phyloP scores from a whole-genome alignment of 2,113 vertebrate genomes.

The Neodontobutis hainanensis region DNA sequence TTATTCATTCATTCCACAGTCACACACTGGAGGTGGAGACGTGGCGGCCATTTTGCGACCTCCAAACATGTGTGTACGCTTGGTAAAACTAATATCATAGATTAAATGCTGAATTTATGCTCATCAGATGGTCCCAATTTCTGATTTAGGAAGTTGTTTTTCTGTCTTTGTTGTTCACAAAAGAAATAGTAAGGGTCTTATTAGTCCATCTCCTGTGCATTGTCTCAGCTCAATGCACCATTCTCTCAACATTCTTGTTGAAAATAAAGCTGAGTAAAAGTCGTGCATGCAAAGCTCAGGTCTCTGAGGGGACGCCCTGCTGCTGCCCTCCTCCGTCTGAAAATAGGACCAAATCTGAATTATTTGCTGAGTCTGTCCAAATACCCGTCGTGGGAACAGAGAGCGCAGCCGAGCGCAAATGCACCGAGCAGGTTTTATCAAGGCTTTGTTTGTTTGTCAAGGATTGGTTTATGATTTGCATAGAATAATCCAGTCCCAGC shows the following conservation, averaged over 20 bases:
- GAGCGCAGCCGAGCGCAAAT: conserved; percentile 7
- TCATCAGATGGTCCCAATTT: too few species aligned
- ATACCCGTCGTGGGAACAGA: conserved; percentile 11
- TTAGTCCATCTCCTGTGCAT: too few species aligned
- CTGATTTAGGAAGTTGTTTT: too few species aligned
- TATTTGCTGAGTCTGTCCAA: conserved; percentile 18
- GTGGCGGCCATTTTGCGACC: too few species aligned
- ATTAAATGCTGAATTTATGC: too few species aligned
- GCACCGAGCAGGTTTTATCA: conserved; percentile 3
- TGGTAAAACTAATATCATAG: too few species aligned
- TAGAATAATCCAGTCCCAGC: conserved; percentile 4
- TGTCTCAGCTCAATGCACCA: not conserved
- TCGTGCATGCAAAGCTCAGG: not conserved
- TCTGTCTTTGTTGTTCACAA: too few species aligned
- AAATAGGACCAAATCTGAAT: conserved; percentile 15
- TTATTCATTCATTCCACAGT: too few species aligned
- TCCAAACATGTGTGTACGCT: too few species aligned
- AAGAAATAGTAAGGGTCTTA: too few species aligned
- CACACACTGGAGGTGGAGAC: too few species aligned
- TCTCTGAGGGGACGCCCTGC: not conserved
- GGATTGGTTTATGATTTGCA: conserved; percentile 28
- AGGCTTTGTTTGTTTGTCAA: conserved; percentile 16
- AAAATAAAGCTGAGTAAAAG: conserved; percentile 12
- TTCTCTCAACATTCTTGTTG: conserved; percentile 5
- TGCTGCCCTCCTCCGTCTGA: conserved; percentile 9